These are phyloP conservation scores for Philopotamus ludificatus DNA, from an alignment of 1,140 invertebrate species.

Conservation along the genomic window DNA sequence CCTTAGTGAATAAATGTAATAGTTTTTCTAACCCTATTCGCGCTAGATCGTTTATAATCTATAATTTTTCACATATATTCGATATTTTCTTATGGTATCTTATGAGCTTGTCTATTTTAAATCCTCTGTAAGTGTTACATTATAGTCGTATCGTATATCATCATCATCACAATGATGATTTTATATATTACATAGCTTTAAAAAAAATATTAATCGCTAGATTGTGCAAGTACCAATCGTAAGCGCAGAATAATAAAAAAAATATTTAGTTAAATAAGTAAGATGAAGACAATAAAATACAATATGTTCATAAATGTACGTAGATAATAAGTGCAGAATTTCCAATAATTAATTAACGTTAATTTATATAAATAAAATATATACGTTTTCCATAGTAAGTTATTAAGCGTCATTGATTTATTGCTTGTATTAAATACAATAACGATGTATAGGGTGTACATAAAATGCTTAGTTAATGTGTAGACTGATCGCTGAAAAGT, in stretches of 20 bases:
- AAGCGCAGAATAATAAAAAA: neutral
- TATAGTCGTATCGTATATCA: neutral
- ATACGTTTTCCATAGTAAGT: too few species aligned
- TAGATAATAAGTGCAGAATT: conserved; percentile 33
- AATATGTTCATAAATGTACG: conserved; percentile 37
- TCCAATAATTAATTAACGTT: conserved; percentile 35
- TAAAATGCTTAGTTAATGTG: too few species aligned
- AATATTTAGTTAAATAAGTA: conserved; percentile 10
- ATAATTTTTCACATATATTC: neutral
- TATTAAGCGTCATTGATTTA: too few species aligned
- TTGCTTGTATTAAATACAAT: too few species aligned
- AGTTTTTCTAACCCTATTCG: neutral
- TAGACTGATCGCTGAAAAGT: too few species aligned
- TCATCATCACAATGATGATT: neutral
- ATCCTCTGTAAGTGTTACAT: neutral
- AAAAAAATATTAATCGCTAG: neutral
- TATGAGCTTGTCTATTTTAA: conserved; percentile 23
- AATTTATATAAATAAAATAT: too few species aligned
- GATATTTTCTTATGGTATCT: conserved; percentile 30
- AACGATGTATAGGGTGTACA: too few species aligned
- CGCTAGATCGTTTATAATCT: neutral
- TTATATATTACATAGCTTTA: neutral
- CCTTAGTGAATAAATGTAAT: neutral
- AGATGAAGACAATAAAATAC: conserved; percentile 40
- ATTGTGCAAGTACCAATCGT: conserved; percentile 18